Base-by-base conservation (phyloP, 2,888 invertebrate genomes). In the Smittia aterrima region DNA sequence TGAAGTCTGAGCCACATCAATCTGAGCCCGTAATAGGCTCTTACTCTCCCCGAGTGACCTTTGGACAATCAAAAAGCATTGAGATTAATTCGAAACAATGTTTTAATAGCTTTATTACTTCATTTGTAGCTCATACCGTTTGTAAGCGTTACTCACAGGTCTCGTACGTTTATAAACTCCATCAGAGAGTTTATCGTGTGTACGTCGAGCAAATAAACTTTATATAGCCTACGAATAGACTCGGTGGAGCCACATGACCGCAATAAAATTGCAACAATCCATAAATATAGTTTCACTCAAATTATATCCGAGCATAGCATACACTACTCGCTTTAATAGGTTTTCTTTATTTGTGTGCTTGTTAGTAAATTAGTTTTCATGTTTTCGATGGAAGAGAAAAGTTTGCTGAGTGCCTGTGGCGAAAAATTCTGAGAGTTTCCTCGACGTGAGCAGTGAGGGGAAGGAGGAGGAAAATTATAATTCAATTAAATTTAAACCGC, bases 161-260 rank as follows among this genome's bases (percentile, higher is more conserved):
- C n/a, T 2, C 16, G 18, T 3, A 58, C 18, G 58, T 58, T 58
- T 18, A 58, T 58, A 47, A 47, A n/a, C 47, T 11, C 16, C 16
- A 47, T 47, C 4, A 58, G 1, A 58, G n/a, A 47, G 58, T 58
- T 58, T 58, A 58, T 58, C n/a, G 22, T 58, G 22, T 58, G 58
- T 47, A n/a, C 16, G 47, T n/a, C 22, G n/a, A 66, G 27, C 25
- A 66, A 66, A 27, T 66, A 66, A 66, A 66, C 27, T 66, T 66
- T 66, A 66, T 25, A 27, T 27, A n/a, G 38, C 27, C 32, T 58
- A 72, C 18, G 58, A 53, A 53, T 25, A 72, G 72, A 72, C 72
- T 72, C 72, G n/a, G 27, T 62, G 72, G 72, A 72, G 72, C 72
- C 72, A 62, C 72, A 72, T 72, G 62, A 72, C 72, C 58, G 72